Evolutionary conservation across 64 coral and sea anemone species (phyloP), one percentile per base, ranked within the genome.

Genomic region (Stylophora pistillata): DNA sequence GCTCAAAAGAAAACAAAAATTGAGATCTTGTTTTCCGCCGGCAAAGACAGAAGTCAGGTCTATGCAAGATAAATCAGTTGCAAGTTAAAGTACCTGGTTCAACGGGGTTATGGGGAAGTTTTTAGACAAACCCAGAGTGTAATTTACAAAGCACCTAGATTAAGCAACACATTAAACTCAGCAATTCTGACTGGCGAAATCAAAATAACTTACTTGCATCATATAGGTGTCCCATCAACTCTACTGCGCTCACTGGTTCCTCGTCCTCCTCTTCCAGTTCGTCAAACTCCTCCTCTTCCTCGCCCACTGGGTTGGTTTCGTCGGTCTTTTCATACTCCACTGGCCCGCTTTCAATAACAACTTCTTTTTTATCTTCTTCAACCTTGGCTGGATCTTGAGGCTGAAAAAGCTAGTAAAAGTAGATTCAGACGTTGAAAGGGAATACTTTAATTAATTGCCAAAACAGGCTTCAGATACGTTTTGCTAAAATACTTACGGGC

Each of bases 331-430:
- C 88, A 41, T 94, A 94, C 21, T 90, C 93, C 15, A 94, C 93
- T 13, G 93, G 93, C 60, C 93, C 93, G 73, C 80, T 86, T 62
- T 94, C 93, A 26, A 94, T 62, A 4, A 94, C 93, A 1, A 90
- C 53, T 54, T 89, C 87, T 27, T 33, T 73, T 9, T 82, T 68
- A 18, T 33, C 73, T 10, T 7, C 15, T 87, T 73, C 85, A n/a
- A 30, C 15, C 16, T 52, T 74, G 3, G 26, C 54, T 68, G 60
- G 60, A 2, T 26, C 53, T 53, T 68, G 61, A 3, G 80, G 7
- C 3, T 68, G 23, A 53, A 53, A 6, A 54, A 84, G 80, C 80
- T 84, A 14, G 33, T 69, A 6, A 68, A 25, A 7, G 26, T 26
- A 68, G 10, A 68, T n/a, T 66, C 10, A 66, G 5, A 26, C 21